Base-by-base conservation (phyloP, 1,140 invertebrate species). In the Anthonomus grandis region DNA sequence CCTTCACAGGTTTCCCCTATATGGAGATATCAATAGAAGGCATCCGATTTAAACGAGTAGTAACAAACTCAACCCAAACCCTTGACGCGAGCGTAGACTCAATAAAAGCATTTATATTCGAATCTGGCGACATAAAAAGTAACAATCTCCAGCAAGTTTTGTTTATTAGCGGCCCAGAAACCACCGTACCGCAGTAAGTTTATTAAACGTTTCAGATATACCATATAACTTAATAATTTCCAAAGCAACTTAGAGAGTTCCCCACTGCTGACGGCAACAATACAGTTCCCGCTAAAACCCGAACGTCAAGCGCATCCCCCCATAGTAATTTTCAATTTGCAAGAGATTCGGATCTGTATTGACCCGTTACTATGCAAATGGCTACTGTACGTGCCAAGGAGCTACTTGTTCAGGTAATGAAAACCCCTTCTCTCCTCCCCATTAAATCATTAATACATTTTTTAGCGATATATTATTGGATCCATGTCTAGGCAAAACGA, bases 321-420 rank as follows among this genome's bases (percentile, higher is more conserved):
- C 9, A 67, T 86, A 25, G 57, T 85, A 2, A 76, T 80, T 2
- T 75, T 85, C 59, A 78, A 79, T 59, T 60, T 85, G 23, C 74
- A 78, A 54, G 78, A 84, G 57, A 77, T 83, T 41, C 76, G 78
- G 52, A 71, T 80, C 38, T 80, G 79, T 45, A 60, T 85, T 27
- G 84, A 86, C 69, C 84, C 85, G 3, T 69, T 81, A 12, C 64
- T 87, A 3, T 75, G 79, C 38, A 72, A 77, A 23, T 87, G 84
- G 83, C 67, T 87, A 2, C 66, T 78, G 15, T 86, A 86, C 65
- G 52, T 57, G n/a, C 58, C 53, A 46, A 67, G 65, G 41, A 57
- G 51, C 36, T 55, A 60, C 37, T 12, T 47, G 5, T 27, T 59
- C 9, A 52, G 38, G 50, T 57, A 42, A 25, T 22, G 17, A 0